phyloP scores from a whole-genome alignment of 2,113 vertebrate species.

The Recurvirostra avosetta region DNA sequence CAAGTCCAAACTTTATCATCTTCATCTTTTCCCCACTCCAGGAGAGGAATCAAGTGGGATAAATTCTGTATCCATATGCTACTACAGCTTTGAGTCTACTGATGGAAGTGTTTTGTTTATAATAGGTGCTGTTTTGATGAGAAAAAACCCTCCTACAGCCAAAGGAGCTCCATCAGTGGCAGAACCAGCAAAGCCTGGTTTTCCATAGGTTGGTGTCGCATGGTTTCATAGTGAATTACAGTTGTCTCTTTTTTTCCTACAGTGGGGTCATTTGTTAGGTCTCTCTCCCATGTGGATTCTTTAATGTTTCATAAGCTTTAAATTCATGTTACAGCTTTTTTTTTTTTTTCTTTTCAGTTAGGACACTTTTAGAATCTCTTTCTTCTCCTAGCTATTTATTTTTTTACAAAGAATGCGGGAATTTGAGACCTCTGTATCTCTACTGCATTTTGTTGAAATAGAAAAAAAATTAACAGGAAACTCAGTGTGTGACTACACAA shows the following conservation, averaged over 20 bases:
- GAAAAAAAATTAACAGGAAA: neutral
- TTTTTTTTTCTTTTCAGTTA: neutral
- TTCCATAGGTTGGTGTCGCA: neutral
- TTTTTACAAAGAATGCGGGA: neutral
- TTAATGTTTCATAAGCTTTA: constrained; percentile 43
- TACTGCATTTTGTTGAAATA: neutral
- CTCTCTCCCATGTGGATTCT: constrained; percentile 9
- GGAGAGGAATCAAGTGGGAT: constrained; percentile 13
- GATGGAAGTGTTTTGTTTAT: constrained; percentile 39
- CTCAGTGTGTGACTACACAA: neutral
- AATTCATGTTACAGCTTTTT: neutral
- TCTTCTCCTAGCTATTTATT: constrained; percentile 6
- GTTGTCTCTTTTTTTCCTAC: constrained; percentile 4
- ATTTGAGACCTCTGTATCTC: neutral
- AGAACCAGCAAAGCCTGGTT: constrained; percentile 13
- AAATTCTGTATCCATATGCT: constrained; percentile 13
- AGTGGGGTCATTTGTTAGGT: constrained; percentile 13
- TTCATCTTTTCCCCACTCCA: neutral
- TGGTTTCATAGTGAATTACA: constrained; percentile 15
- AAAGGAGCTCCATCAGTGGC: constrained; percentile 8
- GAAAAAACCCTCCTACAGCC: neutral
- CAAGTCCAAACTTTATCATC: neutral
- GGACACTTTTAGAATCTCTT: neutral
- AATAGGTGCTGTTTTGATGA: neutral
- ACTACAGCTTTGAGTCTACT: neutral